Conservation (phyloP, 1,140 invertebrate genomes). For the Heliconius melpomene region DNA sequence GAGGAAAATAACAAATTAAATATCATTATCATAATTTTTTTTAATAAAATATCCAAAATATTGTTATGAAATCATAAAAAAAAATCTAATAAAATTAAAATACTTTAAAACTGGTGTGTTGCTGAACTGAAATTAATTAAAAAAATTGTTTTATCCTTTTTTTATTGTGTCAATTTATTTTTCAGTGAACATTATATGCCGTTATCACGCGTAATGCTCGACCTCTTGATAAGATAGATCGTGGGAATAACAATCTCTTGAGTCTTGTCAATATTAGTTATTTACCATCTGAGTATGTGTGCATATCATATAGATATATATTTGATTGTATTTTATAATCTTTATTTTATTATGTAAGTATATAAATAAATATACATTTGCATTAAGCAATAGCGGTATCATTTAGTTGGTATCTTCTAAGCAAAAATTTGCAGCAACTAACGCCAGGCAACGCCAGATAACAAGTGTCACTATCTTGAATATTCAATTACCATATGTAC, state of each 20-base stretch:
- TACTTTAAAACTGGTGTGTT: not conserved
- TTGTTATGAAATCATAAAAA: not conserved
- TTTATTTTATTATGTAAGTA: not conserved
- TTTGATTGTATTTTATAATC: not conserved
- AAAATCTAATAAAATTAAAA: not conserved
- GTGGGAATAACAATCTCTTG: constrained; percentile 32
- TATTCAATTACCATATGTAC: constrained; percentile 26
- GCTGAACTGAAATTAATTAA: not conserved
- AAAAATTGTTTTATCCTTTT: not conserved
- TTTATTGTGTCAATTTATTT: not conserved
- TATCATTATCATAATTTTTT: too few species aligned
- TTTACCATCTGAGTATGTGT: constrained; percentile 11
- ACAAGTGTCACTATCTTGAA: constrained; percentile 36
- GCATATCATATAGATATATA: not conserved
- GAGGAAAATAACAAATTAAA: too few species aligned
- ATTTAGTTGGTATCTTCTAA: not conserved
- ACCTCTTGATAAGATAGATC: constrained; percentile 37
- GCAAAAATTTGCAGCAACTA: not conserved
- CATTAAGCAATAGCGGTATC: not conserved
- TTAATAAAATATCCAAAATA: too few species aligned
- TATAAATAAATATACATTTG: not conserved
- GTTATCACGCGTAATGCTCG: constrained; percentile 28
- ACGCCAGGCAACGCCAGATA: constrained; percentile 14
- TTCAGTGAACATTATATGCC: not conserved
- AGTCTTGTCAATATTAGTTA: constrained; percentile 1